These are phyloP conservation scores for Apeltes quadracus DNA, from an alignment of 2,113 vertebrate species.

Conservation along the genomic window DNA sequence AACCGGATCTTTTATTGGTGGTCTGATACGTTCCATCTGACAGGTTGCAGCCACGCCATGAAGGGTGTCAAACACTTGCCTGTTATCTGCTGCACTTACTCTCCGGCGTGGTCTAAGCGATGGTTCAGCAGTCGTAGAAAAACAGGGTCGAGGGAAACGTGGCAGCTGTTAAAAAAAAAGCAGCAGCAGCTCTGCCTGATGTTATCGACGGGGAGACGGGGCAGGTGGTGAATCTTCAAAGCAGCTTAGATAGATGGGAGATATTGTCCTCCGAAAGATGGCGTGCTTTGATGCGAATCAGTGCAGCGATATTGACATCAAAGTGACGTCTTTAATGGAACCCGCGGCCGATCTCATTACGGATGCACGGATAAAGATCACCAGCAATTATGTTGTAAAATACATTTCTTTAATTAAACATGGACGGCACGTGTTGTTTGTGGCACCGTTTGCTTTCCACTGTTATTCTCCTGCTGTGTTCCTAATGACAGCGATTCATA, in stretches of 20 bases:
- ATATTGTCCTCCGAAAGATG: slow-evolving; percentile 26
- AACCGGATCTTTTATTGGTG: too few species aligned
- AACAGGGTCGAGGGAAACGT: slow-evolving; percentile 17
- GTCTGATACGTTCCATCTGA: background rate
- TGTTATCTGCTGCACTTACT: slow-evolving; percentile 23
- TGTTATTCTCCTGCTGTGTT: background rate
- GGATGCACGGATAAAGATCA: slow-evolving; percentile 10
- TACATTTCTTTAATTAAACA: slow-evolving; percentile 17
- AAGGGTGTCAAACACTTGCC: slow-evolving; percentile 11
- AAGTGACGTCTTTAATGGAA: slow-evolving; percentile 4
- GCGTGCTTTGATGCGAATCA: slow-evolving; percentile 29
- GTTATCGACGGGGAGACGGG: slow-evolving; percentile 31
- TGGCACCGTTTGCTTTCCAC: background rate
- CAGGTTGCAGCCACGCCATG: background rate
- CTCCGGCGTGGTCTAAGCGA: slow-evolving; percentile 19
- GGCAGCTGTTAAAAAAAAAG: slow-evolving; percentile 16
- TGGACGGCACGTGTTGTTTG: background rate
- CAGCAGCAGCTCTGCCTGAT: slow-evolving; percentile 26
- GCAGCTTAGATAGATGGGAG: slow-evolving; percentile 34
- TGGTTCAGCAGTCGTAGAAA: slow-evolving; percentile 28
- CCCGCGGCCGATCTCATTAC: slow-evolving; percentile 31
- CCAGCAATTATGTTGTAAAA: slow-evolving; percentile 15
- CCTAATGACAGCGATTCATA: slow-evolving; percentile 20
- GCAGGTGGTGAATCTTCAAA: slow-evolving; percentile 56
- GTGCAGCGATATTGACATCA: slow-evolving; percentile 32